Percentiles rank a stretch among this genome's conserved stretches.
These are phyloP conservation scores for Saccostrea glomerata DNA, from an alignment of 1,140 invertebrate species.

Conservation along the genomic window DNA sequence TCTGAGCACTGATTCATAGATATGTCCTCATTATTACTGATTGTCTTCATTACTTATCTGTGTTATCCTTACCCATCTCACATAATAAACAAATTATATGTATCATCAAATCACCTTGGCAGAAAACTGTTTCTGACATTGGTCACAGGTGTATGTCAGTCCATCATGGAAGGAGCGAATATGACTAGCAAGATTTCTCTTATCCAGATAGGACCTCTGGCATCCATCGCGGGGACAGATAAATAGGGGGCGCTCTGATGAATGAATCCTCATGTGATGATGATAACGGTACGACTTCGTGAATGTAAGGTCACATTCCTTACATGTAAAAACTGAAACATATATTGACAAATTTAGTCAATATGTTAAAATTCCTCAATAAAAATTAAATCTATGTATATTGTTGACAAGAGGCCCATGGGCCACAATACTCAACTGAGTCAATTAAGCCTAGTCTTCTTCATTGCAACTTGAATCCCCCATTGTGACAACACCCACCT, in stretches of 20 bases:
- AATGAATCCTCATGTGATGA: conserved; percentile 59
- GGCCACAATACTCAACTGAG: too few species aligned
- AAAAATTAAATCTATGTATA: too few species aligned
- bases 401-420: too few species aligned
- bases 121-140: conserved; percentile 59
- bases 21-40: too few species aligned
- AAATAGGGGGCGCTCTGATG: conserved; percentile 49
- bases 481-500: too few species aligned
- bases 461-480: too few species aligned
- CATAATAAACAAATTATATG: neutral
- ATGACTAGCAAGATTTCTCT: conserved; percentile 62
- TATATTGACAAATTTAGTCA: too few species aligned
- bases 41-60: too few species aligned
- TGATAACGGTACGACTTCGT: neutral
- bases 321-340: neutral
- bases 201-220: conserved; percentile 57
- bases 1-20: neutral
- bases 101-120: conserved; percentile 57
- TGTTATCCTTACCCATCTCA: neutral
- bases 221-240: conserved; percentile 61
- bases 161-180: conserved; percentile 66
- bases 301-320: neutral
- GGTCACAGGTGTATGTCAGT: conserved; percentile 56
- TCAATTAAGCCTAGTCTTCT: too few species aligned
- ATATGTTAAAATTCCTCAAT: too few species aligned